Evolutionary conservation across 2,113 vertebrate species (phyloP).

Genomic region (Drymodes brunneopygia): DNA sequence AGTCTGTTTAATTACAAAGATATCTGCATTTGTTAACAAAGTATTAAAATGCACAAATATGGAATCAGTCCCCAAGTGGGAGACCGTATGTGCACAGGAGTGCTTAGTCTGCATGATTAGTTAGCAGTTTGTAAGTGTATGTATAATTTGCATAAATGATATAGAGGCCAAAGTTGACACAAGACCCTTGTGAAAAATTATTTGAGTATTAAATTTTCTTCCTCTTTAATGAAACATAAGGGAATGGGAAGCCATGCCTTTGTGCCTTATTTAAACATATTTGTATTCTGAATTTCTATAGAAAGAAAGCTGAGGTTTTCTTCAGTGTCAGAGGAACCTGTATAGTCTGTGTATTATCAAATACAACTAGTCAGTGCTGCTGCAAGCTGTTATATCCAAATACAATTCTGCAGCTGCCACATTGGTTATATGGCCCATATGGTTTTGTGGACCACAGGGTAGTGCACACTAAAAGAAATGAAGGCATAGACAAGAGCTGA

Average conservation of each 20-base stretch:
- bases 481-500: background rate
- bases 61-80: background rate
- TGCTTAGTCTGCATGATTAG: background rate
- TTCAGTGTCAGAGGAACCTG: background rate
- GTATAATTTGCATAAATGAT: background rate
- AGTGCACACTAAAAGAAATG: background rate
- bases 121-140: background rate
- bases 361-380: background rate
- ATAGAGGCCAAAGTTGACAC: background rate
- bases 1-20: background rate
- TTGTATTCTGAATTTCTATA: background rate
- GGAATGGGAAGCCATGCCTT: background rate
- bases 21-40: background rate
- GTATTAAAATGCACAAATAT: background rate
- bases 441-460: background rate
- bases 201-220: background rate
- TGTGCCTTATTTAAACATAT: background rate
- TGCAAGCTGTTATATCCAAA: accelerated
- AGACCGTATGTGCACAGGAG: background rate
- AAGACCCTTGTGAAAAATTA: background rate
- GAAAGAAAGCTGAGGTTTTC: background rate
- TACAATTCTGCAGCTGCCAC: background rate
- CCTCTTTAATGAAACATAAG: background rate
- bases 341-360: background rate
- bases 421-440: background rate